phyloP scores from a whole-genome alignment of 2,113 vertebrate genomes.

The Hemibagrus wyckioides region DNA sequence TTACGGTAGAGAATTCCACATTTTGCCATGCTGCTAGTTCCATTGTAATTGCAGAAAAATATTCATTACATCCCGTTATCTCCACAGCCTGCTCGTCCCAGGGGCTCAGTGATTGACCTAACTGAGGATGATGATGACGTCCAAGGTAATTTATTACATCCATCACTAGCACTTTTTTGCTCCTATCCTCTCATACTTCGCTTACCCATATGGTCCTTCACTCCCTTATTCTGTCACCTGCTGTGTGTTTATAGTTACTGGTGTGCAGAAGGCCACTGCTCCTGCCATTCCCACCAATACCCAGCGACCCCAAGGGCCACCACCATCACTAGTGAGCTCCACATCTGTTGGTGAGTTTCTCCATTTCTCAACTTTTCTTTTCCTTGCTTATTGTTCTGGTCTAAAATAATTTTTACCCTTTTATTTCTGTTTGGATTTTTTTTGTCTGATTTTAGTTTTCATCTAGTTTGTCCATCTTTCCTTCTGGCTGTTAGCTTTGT shows the following conservation, averaged over 20 bases:
- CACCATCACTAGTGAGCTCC: slow-evolving; percentile 58
- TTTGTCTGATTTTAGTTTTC: neutral
- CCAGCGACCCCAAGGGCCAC: slow-evolving; percentile 58
- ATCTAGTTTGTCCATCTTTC: neutral
- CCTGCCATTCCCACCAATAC: slow-evolving; percentile 54
- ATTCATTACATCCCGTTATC: neutral
- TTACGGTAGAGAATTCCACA: neutral
- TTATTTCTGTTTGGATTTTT: neutral
- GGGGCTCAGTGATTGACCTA: slow-evolving; percentile 78
- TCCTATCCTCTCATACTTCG: neutral
- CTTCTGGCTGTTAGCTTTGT: neutral
- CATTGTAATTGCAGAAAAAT: neutral
- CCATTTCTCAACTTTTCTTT: neutral
- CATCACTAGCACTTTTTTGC: neutral
- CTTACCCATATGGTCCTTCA: neutral
- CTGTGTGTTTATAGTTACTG: slow-evolving; percentile 67
- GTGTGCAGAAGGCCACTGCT: slow-evolving; percentile 68
- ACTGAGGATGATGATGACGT: slow-evolving; percentile 81
- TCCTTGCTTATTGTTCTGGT: neutral
- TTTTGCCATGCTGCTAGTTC: neutral
- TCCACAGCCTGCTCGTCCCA: slow-evolving; percentile 62
- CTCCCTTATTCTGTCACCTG: neutral
- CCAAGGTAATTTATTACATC: slow-evolving; percentile 62
- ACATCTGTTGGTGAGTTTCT: slow-evolving; percentile 65
- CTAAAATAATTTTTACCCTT: neutral